These are phyloP conservation scores for Ischnura elegans DNA, from an alignment of 2,888 invertebrate species.

Conservation along the genomic window DNA sequence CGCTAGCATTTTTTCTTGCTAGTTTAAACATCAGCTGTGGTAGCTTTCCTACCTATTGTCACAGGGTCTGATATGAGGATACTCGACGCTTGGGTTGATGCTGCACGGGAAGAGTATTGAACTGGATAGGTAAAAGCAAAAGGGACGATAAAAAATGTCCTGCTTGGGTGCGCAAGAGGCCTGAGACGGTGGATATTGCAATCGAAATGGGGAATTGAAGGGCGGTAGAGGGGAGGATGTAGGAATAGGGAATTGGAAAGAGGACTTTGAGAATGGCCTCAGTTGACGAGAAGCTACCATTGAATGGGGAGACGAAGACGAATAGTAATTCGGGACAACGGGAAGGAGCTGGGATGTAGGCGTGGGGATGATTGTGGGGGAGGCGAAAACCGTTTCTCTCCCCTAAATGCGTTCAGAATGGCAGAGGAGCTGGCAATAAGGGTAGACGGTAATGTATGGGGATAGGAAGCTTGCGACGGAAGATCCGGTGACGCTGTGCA, in stretches of 20 bases:
- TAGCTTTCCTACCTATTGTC: no score
- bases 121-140: background rate
- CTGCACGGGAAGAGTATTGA: background rate
- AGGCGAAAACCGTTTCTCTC: background rate
- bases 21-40: no score
- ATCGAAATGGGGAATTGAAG: background rate
- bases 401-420: background rate
- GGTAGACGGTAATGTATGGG: background rate
- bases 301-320: background rate
- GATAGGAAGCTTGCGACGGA: background rate
- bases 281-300: background rate
- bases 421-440: background rate
- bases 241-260: background rate
- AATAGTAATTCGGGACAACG: background rate
- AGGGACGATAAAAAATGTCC: background rate
- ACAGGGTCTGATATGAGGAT: no score
- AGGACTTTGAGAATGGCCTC: background rate
- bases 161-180: background rate
- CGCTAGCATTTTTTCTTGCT: no score
- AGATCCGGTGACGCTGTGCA: background rate
- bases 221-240: background rate
- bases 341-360: background rate
- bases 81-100: no score
- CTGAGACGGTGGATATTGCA: background rate
- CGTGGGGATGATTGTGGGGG: background rate